Percentiles rank a stretch among this genome's conserved stretches.
phyloP scores from a whole-genome alignment of 2,797 vertebrate species.

The Chloroceryle inda region DNA sequence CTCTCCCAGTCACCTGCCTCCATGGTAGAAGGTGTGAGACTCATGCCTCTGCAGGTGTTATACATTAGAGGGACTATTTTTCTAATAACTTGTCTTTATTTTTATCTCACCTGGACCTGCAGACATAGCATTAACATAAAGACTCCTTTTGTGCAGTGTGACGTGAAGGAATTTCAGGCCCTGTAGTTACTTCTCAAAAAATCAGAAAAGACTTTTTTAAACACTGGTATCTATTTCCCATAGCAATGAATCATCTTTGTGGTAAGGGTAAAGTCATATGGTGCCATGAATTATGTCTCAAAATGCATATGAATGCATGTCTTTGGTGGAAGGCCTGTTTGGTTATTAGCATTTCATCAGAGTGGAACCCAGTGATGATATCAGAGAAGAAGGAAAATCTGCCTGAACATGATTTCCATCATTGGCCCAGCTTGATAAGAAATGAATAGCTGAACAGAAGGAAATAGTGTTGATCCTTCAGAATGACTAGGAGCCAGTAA shows the following conservation, averaged over 20 bases:
- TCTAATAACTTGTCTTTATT: background rate
- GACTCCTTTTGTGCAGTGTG: background rate
- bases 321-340: background rate
- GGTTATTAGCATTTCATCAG: background rate
- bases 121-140: background rate
- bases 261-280: background rate
- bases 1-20: background rate
- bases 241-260: conserved; percentile 1
- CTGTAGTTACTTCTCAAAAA: background rate
- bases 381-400: conserved; percentile 34
- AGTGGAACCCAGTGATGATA: background rate
- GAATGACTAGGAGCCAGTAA: background rate
- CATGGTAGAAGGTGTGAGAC: background rate
- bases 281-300: background rate
- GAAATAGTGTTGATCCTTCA: background rate
- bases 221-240: conserved; percentile 4
- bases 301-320: background rate
- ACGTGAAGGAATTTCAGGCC: background rate
- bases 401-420: background rate
- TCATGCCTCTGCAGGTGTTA: fast-evolving
- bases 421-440: background rate
- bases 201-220: conserved; percentile 12
- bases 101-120: background rate
- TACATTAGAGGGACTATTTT: background rate
- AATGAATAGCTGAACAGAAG: background rate